Percentiles rank a stretch among this genome's conserved stretches.
phyloP scores from a whole-genome alignment of 2,888 invertebrate genomes.

The Rosalia funebris region DNA sequence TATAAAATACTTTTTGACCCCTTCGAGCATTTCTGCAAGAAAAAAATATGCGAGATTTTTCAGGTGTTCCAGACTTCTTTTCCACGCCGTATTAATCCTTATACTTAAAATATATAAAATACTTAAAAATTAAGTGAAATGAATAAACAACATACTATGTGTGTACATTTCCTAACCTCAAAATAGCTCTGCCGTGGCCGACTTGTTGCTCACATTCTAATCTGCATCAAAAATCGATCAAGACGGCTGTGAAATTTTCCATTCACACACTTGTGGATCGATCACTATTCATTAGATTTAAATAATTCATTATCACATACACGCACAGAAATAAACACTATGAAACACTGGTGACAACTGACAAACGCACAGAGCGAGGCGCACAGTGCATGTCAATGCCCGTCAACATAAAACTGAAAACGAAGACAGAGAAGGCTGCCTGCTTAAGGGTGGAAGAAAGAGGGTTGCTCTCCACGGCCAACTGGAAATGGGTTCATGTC shows the following conservation, averaged over 20 bases:
- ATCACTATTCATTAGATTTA: background rate
- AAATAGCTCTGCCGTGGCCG: constrained; percentile 1
- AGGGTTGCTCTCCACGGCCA: constrained; percentile 22
- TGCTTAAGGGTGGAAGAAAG: constrained; percentile 29
- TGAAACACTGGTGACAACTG: constrained; percentile 3
- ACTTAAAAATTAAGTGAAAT: no score
- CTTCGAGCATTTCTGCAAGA: no score
- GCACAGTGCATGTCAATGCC: constrained; percentile 35
- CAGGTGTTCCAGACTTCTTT: no score
- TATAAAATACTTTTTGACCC: no score
- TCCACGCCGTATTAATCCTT: no score
- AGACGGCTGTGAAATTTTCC: background rate
- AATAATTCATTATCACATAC: background rate
- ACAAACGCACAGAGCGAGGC: constrained; percentile 2
- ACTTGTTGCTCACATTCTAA: constrained; percentile 12
- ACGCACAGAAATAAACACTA: background rate
- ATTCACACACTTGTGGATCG: constrained; percentile 3
- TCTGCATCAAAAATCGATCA: constrained; percentile 1
- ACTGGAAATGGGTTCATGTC: constrained; percentile 22
- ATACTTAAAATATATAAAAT: no score
- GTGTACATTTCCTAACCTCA: constrained; percentile 23
- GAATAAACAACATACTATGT: no score
- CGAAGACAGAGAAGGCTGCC: constrained; percentile 18
- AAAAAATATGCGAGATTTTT: no score
- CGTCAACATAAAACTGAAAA: constrained; percentile 43